Conservation (phyloP, 2,113 vertebrate species). For the Uria aalge region DNA sequence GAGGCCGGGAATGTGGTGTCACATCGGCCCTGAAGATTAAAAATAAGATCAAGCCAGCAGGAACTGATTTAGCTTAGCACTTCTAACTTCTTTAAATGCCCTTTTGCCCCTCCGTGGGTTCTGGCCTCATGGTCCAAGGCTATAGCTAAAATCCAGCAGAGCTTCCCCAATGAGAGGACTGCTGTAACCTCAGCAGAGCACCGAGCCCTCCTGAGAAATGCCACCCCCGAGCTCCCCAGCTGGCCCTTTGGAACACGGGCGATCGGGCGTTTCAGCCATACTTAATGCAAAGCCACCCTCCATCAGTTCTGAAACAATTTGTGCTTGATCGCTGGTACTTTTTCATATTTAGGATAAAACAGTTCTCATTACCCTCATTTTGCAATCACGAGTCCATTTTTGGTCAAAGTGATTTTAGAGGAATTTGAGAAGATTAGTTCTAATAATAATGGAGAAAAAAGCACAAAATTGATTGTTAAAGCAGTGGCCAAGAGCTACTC, state of each 20-base stretch:
- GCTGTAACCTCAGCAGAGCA: neutral
- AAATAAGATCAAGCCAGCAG: neutral
- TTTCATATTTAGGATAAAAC: neutral
- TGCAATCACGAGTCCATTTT: neutral
- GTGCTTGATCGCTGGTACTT: neutral
- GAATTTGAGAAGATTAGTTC: neutral
- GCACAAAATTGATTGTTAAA: neutral
- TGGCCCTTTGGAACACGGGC: neutral
- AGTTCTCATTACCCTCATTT: neutral
- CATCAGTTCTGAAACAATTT: constrained; percentile 7
- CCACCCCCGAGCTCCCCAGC: neutral
- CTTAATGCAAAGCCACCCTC: neutral
- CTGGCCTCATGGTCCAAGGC: neutral
- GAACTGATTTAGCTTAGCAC: neutral
- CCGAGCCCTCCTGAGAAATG: neutral
- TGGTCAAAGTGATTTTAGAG: neutral
- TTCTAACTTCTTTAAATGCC: neutral
- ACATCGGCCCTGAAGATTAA: neutral
- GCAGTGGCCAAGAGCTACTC: neutral
- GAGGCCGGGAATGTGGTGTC: neutral
- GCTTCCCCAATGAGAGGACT: neutral
- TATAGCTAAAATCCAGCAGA: neutral
- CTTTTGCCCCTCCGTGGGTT: neutral
- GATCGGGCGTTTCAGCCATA: neutral
- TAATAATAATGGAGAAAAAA: neutral